Conservation (phyloP, 2,888 invertebrate species). For the Neoscelio sp. region DNA sequence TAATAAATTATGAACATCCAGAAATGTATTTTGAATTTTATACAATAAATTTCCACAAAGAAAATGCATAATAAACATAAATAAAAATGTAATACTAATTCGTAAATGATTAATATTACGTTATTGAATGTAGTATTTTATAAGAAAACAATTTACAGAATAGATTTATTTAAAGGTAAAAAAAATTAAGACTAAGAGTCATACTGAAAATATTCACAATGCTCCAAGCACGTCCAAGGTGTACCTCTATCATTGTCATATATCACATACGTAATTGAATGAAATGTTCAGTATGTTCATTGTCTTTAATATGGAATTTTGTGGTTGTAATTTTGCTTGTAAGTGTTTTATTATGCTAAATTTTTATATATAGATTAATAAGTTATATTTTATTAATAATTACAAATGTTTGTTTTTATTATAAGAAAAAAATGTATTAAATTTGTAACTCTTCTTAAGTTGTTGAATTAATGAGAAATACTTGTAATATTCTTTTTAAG, state of each 20-base stretch:
- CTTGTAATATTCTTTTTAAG: neutral
- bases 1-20: no score
- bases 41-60: no score
- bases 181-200: conserved; percentile 4
- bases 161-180: conserved; percentile 7
- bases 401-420: conserved; percentile 24
- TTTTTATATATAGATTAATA: conserved; percentile 18
- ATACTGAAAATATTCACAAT: conserved; percentile 23
- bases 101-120: no score
- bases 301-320: conserved; percentile 12
- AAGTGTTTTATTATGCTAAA: conserved; percentile 41
- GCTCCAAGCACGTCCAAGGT: conserved; percentile 41
- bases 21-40: no score
- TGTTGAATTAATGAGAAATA: conserved; percentile 23
- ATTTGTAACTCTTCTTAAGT: no score
- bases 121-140: no score
- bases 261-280: conserved; percentile 15
- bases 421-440: no score
- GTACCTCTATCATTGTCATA: conserved; percentile 31
- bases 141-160: neutral
- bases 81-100: no score
- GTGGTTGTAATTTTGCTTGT: conserved; percentile 31
- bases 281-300: neutral
- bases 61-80: no score
- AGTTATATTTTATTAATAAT: conserved; percentile 22